These are phyloP conservation scores for Ptychoptera albimana DNA, from an alignment of 2,888 invertebrate species.

Conservation along the genomic window DNA sequence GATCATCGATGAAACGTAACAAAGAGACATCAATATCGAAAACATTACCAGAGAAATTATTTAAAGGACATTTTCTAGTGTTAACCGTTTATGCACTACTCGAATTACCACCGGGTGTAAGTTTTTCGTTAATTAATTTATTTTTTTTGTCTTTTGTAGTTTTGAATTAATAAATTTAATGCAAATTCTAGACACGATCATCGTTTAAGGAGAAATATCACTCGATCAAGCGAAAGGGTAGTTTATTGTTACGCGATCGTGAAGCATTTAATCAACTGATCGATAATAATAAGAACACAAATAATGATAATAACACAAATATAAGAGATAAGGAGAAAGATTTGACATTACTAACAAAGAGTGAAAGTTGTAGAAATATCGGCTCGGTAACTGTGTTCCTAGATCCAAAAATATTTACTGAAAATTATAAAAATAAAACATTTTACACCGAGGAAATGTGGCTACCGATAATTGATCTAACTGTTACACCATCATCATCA, in stretches of 20 bases:
- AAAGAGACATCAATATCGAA: conserved; percentile 9
- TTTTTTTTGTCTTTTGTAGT: conserved; percentile 9
- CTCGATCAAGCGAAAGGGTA: conserved; percentile 22
- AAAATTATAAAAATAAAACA: conserved; percentile 17
- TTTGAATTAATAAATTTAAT: conserved; percentile 25
- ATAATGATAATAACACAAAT: not conserved
- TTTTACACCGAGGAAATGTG: conserved; percentile 27
- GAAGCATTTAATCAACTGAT: not conserved
- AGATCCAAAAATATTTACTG: conserved; percentile 27
- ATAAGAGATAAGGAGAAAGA: conserved; percentile 10
- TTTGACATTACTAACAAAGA: conserved; percentile 19
- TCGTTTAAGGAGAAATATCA: conserved; percentile 7
- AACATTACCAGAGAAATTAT: conserved; percentile 22
- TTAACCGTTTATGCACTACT: conserved; percentile 29
- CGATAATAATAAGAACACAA: not conserved
- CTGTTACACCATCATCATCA: conserved; percentile 8
- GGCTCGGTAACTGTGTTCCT: conserved; percentile 31
- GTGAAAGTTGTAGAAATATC: conserved; percentile 27
- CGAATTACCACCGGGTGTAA: conserved; percentile 27
- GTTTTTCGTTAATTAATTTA: conserved; percentile 1
- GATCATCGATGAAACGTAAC: conserved; percentile 17
- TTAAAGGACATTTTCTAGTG: conserved; percentile 29
- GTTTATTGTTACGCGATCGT: conserved; percentile 16
- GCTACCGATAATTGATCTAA: conserved; percentile 29
- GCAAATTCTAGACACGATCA: not conserved